These are phyloP conservation scores for Trematomus loennbergii DNA, from an alignment of 2,113 vertebrate species.

Conservation along the genomic window DNA sequence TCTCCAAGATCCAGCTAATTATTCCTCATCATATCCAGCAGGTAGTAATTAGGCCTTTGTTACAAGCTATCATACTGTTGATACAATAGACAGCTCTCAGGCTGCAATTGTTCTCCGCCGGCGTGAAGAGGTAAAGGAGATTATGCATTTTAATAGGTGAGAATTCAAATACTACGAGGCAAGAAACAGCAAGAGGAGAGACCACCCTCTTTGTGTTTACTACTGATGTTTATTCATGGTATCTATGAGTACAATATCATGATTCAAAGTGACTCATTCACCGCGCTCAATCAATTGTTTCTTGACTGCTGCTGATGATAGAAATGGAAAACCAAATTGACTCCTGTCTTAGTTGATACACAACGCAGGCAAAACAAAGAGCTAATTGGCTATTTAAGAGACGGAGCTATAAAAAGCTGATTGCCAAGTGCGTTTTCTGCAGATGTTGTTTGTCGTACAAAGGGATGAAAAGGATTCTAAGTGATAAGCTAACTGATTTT, in stretches of 20 bases:
- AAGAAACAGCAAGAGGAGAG: slow-evolving; percentile 31
- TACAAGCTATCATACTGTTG: slow-evolving; percentile 78
- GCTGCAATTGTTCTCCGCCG: slow-evolving; percentile 73
- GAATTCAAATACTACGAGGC: slow-evolving; percentile 61
- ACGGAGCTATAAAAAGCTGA: slow-evolving; percentile 69
- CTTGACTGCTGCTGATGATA: slow-evolving; percentile 68
- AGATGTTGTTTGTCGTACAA: slow-evolving; percentile 63
- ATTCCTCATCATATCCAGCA: slow-evolving; percentile 83
- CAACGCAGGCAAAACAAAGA: slow-evolving; percentile 57
- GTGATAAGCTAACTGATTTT: slow-evolving; percentile 58
- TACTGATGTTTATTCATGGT: slow-evolving; percentile 69
- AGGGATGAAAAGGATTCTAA: slow-evolving; percentile 49
- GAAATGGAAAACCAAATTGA: slow-evolving; percentile 64
- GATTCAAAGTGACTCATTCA: slow-evolving; percentile 64
- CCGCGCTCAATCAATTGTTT: slow-evolving; percentile 63
- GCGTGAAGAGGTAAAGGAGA: slow-evolving; percentile 69
- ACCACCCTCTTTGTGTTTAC: slow-evolving; percentile 57
- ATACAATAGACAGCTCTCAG: slow-evolving; percentile 80
- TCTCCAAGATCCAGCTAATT: slow-evolving; percentile 78
- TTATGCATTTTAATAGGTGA: slow-evolving; percentile 78
- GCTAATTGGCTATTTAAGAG: slow-evolving; percentile 62
- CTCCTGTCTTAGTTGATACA: slow-evolving; percentile 51
- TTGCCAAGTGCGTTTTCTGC: slow-evolving; percentile 64
- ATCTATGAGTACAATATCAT: slow-evolving; percentile 56
- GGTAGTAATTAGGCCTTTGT: slow-evolving; percentile 86